Evolutionary conservation across 1,140 invertebrate species (phyloP), one percentile per base, ranked within the genome.

Genomic region (Panulirus ornatus): DNA sequence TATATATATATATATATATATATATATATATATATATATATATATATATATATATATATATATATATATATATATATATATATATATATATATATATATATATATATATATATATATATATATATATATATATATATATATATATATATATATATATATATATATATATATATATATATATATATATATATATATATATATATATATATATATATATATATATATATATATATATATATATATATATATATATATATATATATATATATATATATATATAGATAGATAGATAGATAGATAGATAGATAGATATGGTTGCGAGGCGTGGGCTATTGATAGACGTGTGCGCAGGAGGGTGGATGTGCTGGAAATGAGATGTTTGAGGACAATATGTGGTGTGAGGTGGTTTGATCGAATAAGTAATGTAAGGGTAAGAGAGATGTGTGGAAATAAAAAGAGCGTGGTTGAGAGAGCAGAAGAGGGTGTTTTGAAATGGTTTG

Each of bases 1-100:
- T 58, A 58, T 58, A 58, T 58, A 58, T 58, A 58, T 58, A 58
- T 58, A 58, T 58, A 58, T 58, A 58, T 58, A 58, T 58, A 58
- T 58, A 58, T 58, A 58, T 58, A 58, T 58, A 58, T 58, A 58
- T 58, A 58, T 58, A 58, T 58, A 58, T 58, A 58, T 58, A 58
- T 58, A 58, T 58, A 58, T 58, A 58, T 58, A 58, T 58, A 58
- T 58, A 58, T 58, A 58, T 58, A 58, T 58, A 58, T 58, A 58
- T 58, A 58, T 58, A 58, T 58, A 58, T 58, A 58, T 58, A 58
- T 58, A 58, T 58, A 58, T 58, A 58, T 58, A 58, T 58, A 58
- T 58, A 58, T 58, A 58, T 22, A 58, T 22, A 58, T 22, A 58
- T 22, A 58, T 22, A 58, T 22, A 58, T 22, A 58, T 22, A 58